phyloP scores from a whole-genome alignment of 2,888 invertebrate species.

The Pocota personata region DNA sequence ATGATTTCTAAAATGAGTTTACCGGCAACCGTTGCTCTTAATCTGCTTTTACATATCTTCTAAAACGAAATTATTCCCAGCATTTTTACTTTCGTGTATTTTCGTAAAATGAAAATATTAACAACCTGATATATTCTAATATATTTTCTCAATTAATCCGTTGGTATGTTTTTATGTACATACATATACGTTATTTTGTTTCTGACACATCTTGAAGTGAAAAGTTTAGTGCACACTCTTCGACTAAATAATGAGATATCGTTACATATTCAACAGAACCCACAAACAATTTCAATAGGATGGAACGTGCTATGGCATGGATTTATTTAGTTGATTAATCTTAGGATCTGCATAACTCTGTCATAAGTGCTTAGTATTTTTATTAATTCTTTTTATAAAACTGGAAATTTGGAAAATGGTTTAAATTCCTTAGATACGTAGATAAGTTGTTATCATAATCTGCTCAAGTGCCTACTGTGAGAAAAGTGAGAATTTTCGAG shows the following conservation, averaged over 20 bases:
- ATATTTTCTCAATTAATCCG: neutral
- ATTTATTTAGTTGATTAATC: no score
- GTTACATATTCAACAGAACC: no score
- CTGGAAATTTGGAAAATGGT: no score
- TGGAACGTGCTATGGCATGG: no score
- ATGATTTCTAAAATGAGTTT: conserved; percentile 37
- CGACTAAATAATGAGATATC: neutral
- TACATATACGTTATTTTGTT: neutral
- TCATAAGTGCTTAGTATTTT: no score
- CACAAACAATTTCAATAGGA: no score
- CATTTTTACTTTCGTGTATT: neutral
- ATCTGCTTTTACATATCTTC: neutral
- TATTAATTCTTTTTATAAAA: no score
- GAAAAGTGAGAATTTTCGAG: no score
- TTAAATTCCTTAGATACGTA: no score
- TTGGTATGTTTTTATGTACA: neutral
- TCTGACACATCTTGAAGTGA: neutral
- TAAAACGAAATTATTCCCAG: neutral
- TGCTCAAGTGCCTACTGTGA: no score
- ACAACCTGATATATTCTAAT: neutral
- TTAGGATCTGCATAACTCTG: no score
- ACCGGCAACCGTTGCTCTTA: conserved; percentile 44
- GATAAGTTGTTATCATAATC: no score
- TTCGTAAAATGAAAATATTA: conserved; percentile 1
- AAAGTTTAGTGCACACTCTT: neutral